A percentile compares a stretch with the other conserved stretches of the same genome.
These are phyloP conservation scores for Acromyrmex echinatior DNA, from an alignment of 1,140 invertebrate species.

Conservation along the genomic window DNA sequence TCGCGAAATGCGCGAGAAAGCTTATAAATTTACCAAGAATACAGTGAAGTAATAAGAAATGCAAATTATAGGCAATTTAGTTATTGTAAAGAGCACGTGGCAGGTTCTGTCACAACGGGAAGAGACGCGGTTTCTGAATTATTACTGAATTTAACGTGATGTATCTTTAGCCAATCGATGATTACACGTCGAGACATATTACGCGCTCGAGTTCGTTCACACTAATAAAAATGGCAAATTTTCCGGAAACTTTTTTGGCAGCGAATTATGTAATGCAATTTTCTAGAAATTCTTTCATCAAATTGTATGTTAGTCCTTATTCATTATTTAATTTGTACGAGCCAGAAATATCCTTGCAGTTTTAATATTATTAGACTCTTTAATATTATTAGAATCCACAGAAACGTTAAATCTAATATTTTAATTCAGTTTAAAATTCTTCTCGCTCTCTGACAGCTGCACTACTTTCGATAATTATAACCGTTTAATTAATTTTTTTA, in stretches of 20 bases:
- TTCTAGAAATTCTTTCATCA: background rate
- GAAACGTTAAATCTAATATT: background rate
- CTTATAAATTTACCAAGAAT: conserved; percentile 17
- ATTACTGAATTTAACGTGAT: conserved; percentile 34
- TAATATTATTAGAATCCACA: background rate
- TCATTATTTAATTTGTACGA: background rate
- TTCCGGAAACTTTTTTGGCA: background rate
- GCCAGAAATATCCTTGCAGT: background rate
- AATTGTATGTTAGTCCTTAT: background rate
- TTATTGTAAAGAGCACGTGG: background rate
- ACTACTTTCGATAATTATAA: background rate
- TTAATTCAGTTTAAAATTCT: background rate
- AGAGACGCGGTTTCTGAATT: conserved; percentile 31
- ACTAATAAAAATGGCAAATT: background rate
- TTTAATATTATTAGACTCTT: background rate
- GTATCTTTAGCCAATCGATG: conserved; percentile 36
- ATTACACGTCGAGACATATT: conserved; percentile 12
- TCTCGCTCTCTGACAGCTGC: background rate
- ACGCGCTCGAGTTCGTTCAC: conserved; percentile 1
- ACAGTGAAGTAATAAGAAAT: conserved; percentile 22
- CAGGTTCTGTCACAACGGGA: background rate
- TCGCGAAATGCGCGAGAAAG: background rate
- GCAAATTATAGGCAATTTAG: conserved; percentile 27
- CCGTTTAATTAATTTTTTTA: background rate
- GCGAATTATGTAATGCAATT: background rate